These are phyloP conservation scores for Andrena camellia DNA, from an alignment of 2,888 invertebrate species.

Conservation along the genomic window DNA sequence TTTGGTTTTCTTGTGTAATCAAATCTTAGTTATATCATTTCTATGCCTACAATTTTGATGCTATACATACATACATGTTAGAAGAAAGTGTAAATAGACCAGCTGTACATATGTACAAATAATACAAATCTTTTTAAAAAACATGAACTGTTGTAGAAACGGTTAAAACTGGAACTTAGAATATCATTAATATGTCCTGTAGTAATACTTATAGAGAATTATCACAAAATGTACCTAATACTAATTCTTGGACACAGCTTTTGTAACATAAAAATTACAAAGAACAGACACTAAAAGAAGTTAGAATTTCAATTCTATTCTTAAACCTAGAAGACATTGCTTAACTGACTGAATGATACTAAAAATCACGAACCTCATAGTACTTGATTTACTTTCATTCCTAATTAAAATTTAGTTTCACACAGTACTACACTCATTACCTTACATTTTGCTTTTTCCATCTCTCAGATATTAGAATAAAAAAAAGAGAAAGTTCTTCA, in stretches of 20 bases:
- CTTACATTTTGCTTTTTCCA: neutral
- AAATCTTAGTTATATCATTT: slow-evolving; percentile 6
- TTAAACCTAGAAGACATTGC: slow-evolving; percentile 16
- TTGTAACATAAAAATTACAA: neutral
- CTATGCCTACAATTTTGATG: slow-evolving; percentile 13
- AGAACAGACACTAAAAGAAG: neutral
- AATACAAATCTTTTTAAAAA: neutral
- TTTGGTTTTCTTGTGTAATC: slow-evolving; percentile 23
- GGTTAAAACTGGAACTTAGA: neutral
- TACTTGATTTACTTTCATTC: neutral
- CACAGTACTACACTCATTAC: slow-evolving; percentile 10
- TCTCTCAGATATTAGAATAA: neutral
- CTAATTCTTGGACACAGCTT: slow-evolving; percentile 6
- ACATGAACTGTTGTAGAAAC: neutral
- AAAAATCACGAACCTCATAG: neutral
- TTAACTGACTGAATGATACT: neutral
- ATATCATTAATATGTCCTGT: neutral
- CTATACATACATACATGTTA: slow-evolving; percentile 13
- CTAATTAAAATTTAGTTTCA: slow-evolving; percentile 1
- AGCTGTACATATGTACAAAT: neutral
- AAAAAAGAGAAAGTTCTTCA: neutral
- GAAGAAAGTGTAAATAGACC: neutral
- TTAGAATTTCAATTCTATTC: neutral
- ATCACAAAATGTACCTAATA: neutral
- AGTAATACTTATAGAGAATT: neutral